Percentiles rank a stretch among this genome's conserved stretches.
Evolutionary conservation across 1,140 invertebrate species (phyloP).

Genomic region (Pissodes strobi): DNA sequence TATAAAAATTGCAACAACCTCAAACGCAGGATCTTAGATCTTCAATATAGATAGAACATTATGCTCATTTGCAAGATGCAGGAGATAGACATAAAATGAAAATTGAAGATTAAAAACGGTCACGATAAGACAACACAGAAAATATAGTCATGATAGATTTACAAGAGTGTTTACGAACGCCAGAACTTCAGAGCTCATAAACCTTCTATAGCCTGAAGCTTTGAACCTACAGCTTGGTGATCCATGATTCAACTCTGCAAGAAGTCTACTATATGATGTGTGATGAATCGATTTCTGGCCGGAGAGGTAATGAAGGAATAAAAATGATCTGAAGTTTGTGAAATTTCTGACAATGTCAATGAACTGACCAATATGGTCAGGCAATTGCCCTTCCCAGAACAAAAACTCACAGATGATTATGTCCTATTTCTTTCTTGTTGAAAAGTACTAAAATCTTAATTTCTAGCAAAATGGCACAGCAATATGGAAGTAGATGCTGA

Average conservation of each 20-base stretch:
- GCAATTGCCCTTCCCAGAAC: slow-evolving; percentile 1
- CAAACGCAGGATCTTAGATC: no score
- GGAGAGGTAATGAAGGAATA: neutral
- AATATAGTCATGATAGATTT: slow-evolving; percentile 2
- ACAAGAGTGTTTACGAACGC: neutral
- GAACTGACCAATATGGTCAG: neutral
- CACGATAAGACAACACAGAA: neutral
- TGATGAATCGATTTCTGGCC: neutral
- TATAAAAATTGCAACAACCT: no score
- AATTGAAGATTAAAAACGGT: neutral
- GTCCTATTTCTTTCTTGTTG: neutral
- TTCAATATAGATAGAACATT: slow-evolving; percentile 3
- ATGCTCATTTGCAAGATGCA: neutral
- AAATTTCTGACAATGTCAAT: neutral
- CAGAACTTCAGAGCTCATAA: neutral
- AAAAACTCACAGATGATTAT: slow-evolving; percentile 4
- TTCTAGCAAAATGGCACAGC: no score
- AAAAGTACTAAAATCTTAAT: no score
- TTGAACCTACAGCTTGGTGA: neutral
- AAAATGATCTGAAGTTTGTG: neutral
- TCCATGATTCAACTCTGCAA: neutral
- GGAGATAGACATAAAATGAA: slow-evolving; percentile 6
- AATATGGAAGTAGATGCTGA: no score
- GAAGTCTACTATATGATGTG: neutral
- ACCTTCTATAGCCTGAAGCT: neutral